Conservation (phyloP, 2,113 vertebrate genomes). For the Gila orcuttii region DNA sequence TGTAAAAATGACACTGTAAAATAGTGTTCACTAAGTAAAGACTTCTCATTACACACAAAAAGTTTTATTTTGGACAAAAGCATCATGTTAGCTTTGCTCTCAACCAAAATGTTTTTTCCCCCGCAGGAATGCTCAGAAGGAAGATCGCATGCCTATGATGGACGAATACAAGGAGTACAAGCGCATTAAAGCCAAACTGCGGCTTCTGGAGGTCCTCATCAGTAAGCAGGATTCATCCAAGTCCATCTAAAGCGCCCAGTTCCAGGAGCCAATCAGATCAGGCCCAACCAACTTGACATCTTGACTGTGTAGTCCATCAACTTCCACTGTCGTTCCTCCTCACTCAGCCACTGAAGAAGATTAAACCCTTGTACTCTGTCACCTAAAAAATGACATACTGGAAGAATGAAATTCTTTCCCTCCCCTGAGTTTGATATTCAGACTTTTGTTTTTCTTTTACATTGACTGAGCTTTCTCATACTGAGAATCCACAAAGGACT, state of each 20-base stretch:
- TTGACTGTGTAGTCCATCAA: not conserved
- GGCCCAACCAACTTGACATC: not conserved
- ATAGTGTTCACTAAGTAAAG: too few species aligned
- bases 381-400: not conserved
- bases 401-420: not conserved
- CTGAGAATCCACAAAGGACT: slow-evolving; percentile 24
- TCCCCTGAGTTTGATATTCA: slow-evolving; percentile 2
- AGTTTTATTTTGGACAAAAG: not conserved
- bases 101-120: not conserved
- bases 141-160: slow-evolving; percentile 91
- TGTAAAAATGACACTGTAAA: too few species aligned
- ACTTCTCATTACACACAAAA: too few species aligned
- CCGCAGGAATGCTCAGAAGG: slow-evolving; percentile 90
- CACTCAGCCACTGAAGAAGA: not conserved
- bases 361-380: not conserved
- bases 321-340: not conserved
- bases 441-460: slow-evolving; percentile 38
- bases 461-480: slow-evolving; percentile 42
- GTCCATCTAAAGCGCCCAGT: slow-evolving; percentile 81
- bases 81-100: not conserved
- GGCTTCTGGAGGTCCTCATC: slow-evolving; percentile 96
- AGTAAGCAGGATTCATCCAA: slow-evolving; percentile 99
- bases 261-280: not conserved
- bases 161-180: slow-evolving; percentile 97
- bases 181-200: slow-evolving; percentile 95